Percentiles rank a stretch among this genome's conserved stretches.
These are phyloP conservation scores for Lasioglossum morio DNA, from an alignment of 2,888 invertebrate genomes.

Conservation along the genomic window DNA sequence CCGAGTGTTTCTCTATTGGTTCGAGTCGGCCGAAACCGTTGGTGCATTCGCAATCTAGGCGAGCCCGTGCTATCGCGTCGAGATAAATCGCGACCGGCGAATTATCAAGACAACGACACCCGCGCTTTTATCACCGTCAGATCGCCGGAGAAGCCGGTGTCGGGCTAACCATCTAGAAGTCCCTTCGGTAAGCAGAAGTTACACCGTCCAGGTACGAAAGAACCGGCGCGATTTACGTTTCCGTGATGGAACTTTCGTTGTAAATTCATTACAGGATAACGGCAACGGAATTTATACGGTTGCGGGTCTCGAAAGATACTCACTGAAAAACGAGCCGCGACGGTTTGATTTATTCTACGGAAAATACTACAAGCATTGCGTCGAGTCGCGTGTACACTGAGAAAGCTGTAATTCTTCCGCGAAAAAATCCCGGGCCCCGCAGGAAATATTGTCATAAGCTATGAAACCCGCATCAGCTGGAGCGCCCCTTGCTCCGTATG, in stretches of 20 bases:
- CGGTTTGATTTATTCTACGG: slow-evolving; percentile 43
- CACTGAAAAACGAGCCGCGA: slow-evolving; percentile 1
- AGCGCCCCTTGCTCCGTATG: neutral
- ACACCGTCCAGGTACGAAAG: neutral
- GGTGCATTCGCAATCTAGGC: neutral
- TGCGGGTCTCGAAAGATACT: slow-evolving; percentile 3
- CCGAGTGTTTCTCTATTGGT: slow-evolving; percentile 4
- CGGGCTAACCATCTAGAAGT: neutral
- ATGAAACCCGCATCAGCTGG: neutral
- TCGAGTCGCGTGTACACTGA: neutral
- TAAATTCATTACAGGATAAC: slow-evolving; percentile 19
- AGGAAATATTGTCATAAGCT: neutral
- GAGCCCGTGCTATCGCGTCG: neutral
- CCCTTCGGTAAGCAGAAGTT: slow-evolving; percentile 20
- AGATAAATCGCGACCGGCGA: neutral
- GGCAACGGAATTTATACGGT: slow-evolving; percentile 16
- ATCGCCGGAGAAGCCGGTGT: neutral
- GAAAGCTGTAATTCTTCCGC: slow-evolving; percentile 5
- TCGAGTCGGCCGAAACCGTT: neutral
- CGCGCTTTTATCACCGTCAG: neutral
- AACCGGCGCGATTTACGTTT: neutral
- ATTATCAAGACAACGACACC: slow-evolving; percentile 4
- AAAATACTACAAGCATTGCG: slow-evolving; percentile 12
- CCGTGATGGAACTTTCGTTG: slow-evolving; percentile 17
- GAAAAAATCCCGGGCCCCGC: neutral